A percentile compares a stretch with the other conserved stretches of the same genome.
Evolutionary conservation across 1,140 invertebrate species (phyloP).

Genomic region (Chironomus striatipennis): DNA sequence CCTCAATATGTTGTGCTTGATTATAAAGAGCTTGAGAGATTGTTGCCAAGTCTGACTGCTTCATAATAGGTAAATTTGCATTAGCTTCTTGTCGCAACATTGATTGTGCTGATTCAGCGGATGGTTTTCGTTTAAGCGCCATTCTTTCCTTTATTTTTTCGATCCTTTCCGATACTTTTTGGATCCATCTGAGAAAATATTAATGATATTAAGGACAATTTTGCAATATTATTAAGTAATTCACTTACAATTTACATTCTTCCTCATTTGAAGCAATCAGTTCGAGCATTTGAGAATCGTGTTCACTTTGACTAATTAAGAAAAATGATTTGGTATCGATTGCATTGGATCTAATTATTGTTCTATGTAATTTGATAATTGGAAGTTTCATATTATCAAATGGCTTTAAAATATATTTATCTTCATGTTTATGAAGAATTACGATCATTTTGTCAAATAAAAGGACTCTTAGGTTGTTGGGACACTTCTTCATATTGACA

Average conservation of each 20-base stretch:
- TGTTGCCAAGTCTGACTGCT: background rate
- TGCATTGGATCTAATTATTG: constrained; percentile 64
- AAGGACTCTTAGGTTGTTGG: constrained; percentile 75
- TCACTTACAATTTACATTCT: constrained; percentile 68
- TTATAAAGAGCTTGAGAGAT: background rate
- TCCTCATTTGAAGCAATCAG: constrained; percentile 65
- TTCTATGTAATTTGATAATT: constrained; percentile 42
- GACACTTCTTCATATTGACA: constrained; percentile 68
- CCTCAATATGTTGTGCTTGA: background rate
- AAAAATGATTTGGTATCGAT: constrained; percentile 83
- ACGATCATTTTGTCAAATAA: constrained; percentile 82
- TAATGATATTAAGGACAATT: background rate
- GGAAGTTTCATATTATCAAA: constrained; percentile 58
- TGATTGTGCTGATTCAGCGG: background rate
- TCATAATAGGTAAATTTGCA: background rate
- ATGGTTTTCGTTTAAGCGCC: background rate
- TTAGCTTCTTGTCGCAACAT: background rate
- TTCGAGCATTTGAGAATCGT: constrained; percentile 78
- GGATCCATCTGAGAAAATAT: background rate
- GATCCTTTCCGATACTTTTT: background rate
- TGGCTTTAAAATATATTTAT: constrained; percentile 74
- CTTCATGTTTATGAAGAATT: constrained; percentile 74
- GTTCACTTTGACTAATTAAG: constrained; percentile 62
- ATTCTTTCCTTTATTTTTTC: background rate
- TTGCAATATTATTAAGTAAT: background rate